These are phyloP conservation scores for Melinopterus prodromus DNA, from an alignment of 2,888 invertebrate species.

Conservation along the genomic window DNA sequence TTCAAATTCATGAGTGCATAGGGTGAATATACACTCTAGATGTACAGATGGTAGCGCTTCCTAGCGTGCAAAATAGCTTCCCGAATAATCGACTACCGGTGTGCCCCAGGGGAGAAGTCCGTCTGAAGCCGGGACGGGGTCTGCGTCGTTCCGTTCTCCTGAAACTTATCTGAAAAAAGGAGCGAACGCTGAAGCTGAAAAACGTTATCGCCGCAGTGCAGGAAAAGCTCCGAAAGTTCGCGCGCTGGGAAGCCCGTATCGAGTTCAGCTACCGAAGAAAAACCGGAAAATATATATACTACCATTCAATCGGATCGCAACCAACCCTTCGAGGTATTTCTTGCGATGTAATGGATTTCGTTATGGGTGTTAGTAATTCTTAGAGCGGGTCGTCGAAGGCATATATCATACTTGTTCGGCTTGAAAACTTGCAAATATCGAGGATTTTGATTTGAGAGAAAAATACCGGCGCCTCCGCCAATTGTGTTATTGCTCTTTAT, in stretches of 20 bases:
- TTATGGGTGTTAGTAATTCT: background rate
- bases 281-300: conserved; percentile 4
- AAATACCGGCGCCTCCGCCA: background rate
- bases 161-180: background rate
- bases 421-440: background rate
- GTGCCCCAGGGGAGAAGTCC: background rate
- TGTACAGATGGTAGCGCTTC: background rate
- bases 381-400: background rate
- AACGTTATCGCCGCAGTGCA: conserved; percentile 24
- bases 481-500: background rate
- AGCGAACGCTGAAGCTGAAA: conserved; percentile 10
- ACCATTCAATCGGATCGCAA: background rate
- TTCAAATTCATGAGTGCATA: too few species aligned
- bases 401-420: background rate
- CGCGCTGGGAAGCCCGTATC: background rate
- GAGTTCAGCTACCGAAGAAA: background rate
- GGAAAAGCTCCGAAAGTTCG: conserved; percentile 23
- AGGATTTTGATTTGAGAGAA: background rate
- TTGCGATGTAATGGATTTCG: background rate
- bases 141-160: background rate
- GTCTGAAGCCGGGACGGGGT: background rate
- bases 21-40: background rate
- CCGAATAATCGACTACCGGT: background rate
- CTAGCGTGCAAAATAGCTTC: background rate
- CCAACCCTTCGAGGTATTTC: background rate